These are phyloP conservation scores for Astyanax mexicanus DNA, from an alignment of 2,797 vertebrate genomes.

Conservation along the genomic window DNA sequence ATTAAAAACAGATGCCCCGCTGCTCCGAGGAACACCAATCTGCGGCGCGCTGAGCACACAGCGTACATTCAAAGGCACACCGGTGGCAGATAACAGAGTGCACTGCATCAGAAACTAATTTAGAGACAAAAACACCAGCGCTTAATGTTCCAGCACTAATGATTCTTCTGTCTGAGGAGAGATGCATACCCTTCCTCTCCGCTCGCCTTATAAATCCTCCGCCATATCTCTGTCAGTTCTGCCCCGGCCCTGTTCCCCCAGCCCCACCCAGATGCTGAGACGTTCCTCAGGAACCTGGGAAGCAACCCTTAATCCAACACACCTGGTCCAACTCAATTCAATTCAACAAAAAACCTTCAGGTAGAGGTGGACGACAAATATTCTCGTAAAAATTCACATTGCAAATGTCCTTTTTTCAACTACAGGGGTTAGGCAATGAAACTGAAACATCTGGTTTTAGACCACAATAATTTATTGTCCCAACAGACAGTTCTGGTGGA, in stretches of 20 bases:
- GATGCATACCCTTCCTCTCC: slow-evolving; percentile 36
- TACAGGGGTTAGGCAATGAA: too few relatives aligned
- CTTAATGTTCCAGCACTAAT: slow-evolving; percentile 60
- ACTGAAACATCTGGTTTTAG: too few relatives aligned
- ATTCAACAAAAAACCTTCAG: too few relatives aligned
- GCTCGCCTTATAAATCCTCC: slow-evolving; percentile 39
- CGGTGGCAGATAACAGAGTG: slow-evolving; percentile 46
- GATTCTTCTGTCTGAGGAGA: slow-evolving; percentile 52
- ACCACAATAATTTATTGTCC: too few relatives aligned
- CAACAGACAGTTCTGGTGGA: too few relatives aligned
- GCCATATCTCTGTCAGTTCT: slow-evolving; percentile 41
- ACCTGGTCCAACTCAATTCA: too few relatives aligned
- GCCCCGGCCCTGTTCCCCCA: slow-evolving; percentile 12
- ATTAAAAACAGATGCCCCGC: slow-evolving; percentile 53
- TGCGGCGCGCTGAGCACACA: not conserved
- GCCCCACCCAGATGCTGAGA: not conserved
- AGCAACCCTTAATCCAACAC: too few relatives aligned
- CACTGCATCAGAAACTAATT: slow-evolving; percentile 53
- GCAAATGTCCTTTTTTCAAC: too few relatives aligned
- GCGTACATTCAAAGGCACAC: slow-evolving; percentile 34
- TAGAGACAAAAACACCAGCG: slow-evolving; percentile 53
- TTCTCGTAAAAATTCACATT: too few relatives aligned
- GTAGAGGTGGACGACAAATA: too few relatives aligned
- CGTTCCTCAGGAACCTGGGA: too few relatives aligned
- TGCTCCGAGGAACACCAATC: slow-evolving; percentile 15